Evolutionary conservation across 1,140 invertebrate species (phyloP).

Genomic region (Atta colombica): DNA sequence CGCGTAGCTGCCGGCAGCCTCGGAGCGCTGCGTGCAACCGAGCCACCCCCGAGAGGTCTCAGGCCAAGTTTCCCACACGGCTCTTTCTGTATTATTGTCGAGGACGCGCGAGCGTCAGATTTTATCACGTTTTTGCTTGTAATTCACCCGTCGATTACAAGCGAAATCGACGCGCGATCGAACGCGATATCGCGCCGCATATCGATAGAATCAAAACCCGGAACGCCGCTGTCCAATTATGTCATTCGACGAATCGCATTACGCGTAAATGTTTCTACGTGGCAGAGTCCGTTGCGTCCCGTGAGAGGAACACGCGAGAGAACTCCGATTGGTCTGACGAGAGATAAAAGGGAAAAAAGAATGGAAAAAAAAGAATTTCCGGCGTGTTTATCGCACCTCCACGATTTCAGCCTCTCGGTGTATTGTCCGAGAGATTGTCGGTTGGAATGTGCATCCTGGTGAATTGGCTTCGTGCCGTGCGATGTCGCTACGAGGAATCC

Average conservation of each 20-base stretch:
- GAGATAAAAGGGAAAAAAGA: not conserved
- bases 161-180: not conserved
- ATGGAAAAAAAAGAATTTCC: not conserved
- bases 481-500: constrained; percentile 52
- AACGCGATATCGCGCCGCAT: not conserved
- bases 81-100: constrained; percentile 35
- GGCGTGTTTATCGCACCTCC: constrained; percentile 64
- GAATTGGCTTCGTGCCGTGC: constrained; percentile 4
- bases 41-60: not conserved
- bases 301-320: not conserved
- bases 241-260: constrained; percentile 55
- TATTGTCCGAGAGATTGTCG: constrained; percentile 54
- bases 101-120: not conserved
- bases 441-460: constrained; percentile 35
- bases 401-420: constrained; percentile 59
- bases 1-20: not conserved
- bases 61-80: constrained; percentile 53
- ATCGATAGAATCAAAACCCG: constrained; percentile 32
- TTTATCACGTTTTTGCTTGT: too few relatives aligned
- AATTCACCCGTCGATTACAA: not conserved
- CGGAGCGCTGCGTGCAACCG: constrained; percentile 14
- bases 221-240: constrained; percentile 69
- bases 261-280: not conserved
- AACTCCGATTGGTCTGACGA: not conserved
- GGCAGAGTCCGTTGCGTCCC: not conserved